These are phyloP conservation scores for Orchestes rusci DNA, from an alignment of 2,888 invertebrate genomes.

Conservation along the genomic window DNA sequence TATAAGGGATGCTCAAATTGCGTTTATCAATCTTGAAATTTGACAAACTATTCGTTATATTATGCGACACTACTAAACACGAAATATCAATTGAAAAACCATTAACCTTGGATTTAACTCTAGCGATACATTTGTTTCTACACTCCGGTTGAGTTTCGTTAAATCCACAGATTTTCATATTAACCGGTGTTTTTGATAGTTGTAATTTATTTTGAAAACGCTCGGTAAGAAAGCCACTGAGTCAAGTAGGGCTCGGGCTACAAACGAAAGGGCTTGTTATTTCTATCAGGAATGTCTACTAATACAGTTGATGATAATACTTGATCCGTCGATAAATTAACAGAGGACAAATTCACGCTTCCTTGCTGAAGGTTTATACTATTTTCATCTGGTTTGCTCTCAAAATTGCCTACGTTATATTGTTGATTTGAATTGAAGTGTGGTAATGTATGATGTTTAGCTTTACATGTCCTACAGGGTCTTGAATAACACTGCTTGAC, in stretches of 20 bases:
- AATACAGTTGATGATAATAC: too few species aligned
- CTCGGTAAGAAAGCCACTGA: neutral
- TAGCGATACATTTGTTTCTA: slow-evolving; percentile 2
- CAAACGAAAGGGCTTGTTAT: neutral
- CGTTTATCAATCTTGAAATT: too few species aligned
- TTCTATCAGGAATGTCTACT: too few species aligned
- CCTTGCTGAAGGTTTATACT: neutral
- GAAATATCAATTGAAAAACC: neutral
- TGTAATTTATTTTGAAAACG: too few species aligned
- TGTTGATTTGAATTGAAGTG: neutral
- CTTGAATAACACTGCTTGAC: slow-evolving; percentile 2
- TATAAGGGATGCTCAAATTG: too few species aligned
- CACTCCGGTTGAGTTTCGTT: too few species aligned
- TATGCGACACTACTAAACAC: too few species aligned
- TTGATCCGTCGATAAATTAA: neutral
- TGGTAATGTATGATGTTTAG: neutral
- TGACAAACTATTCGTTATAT: too few species aligned
- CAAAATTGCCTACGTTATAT: neutral
- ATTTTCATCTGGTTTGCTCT: neutral
- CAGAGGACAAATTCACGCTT: neutral
- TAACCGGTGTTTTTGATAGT: too few species aligned
- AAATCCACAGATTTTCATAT: too few species aligned
- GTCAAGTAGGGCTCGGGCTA: neutral
- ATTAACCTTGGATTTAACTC: neutral
- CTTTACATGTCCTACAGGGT: slow-evolving; percentile 4